Evolutionary conservation across 35 echinoderm and acorn worm species (phyloP), one percentile per base, ranked within the genome.

Genomic region (Lytechinus variegatus): DNA sequence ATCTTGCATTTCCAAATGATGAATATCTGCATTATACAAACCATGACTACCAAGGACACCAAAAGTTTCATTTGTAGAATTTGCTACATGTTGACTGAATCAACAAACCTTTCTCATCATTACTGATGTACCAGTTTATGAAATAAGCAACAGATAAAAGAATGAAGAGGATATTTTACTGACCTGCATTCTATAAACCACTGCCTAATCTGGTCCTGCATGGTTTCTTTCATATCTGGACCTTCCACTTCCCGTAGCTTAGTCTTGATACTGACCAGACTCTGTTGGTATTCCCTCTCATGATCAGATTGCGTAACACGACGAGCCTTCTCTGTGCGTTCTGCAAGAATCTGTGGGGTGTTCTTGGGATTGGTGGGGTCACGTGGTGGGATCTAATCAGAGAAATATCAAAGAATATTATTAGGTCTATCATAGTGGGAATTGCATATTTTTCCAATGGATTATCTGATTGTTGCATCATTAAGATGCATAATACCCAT

Each of bases 171-270:
- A 79, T 79, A 7, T 79, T 3, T 4, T 79, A 79, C 66, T 79
- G 66, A 99, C 98, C 98, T 97, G 97, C 98, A 99, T 96, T 99
- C 98, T 9, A 99, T 72, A 89, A 99, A 99, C 98, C 98, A 99
- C 96, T 99, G 98, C 86, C 98, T 97, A 66, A 99, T 95, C 60
- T 99, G 98, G 55, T 99, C 98, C 56, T 99, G 98, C 98, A 99
- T 99, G 54, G 97, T 99, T 61, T 99, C 98, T 91, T 98, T 99
- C 96, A 99, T 98, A 54, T 99, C 98, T 54, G 98, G 98, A n/a
- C 98, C 98, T 93, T 99, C 98, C 7, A 99, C 98, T 92, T 99
- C 98, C 87, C 98, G 57, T 52, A 99, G 95, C 71, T 99, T 99
- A 87, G 97, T 96, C 89, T 99, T 98, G 87, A 99, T 97, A 53